phyloP scores from a whole-genome alignment of 2,113 vertebrate species.

The Grus americana region DNA sequence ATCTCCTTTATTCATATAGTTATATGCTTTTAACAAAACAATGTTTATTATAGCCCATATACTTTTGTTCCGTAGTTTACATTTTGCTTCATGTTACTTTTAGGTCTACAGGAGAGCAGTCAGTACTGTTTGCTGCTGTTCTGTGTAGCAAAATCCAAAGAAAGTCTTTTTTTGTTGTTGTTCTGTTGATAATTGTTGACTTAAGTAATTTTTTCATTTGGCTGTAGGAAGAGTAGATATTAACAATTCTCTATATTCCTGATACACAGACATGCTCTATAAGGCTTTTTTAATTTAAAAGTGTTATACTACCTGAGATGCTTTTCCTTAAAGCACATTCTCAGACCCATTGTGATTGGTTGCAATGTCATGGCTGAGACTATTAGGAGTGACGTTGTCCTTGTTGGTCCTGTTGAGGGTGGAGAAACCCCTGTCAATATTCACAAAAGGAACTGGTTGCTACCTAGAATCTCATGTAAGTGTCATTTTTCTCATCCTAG shows the following conservation, averaged over 20 bases:
- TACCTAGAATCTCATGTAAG: neutral
- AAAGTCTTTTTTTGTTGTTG: neutral
- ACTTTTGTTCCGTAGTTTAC: neutral
- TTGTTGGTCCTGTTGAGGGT: neutral
- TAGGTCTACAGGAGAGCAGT: neutral
- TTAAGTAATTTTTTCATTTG: neutral
- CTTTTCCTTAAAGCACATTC: neutral
- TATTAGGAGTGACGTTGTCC: neutral
- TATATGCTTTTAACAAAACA: neutral
- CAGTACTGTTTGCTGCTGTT: neutral
- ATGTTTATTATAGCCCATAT: neutral
- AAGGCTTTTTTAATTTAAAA: neutral
- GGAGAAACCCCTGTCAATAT: neutral
- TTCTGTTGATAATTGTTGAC: neutral
- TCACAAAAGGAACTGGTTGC: neutral
- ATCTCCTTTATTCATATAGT: neutral
- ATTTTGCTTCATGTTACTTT: neutral
- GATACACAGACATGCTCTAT: accelerated
- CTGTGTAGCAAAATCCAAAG: neutral
- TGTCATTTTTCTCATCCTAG: neutral
- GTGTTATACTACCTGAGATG: neutral
- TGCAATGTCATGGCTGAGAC: neutral
- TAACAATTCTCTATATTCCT: neutral
- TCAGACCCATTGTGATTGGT: neutral
- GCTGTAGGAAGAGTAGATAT: neutral